phyloP scores from a whole-genome alignment of 2,888 invertebrate species.

The Cryptophagus acutangulus region DNA sequence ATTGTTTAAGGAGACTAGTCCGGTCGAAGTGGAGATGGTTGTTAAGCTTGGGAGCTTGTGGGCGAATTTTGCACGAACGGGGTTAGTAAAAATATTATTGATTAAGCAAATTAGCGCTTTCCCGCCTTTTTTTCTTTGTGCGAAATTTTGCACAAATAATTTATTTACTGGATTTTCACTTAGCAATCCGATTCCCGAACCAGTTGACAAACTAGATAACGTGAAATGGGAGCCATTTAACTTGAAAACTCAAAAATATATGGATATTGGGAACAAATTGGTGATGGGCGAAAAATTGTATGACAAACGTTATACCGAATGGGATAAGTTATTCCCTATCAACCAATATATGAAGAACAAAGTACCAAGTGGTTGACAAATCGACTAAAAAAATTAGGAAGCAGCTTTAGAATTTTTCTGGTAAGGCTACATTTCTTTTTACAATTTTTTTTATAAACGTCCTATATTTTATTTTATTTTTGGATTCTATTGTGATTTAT shows the following conservation, averaged over 20 bases:
- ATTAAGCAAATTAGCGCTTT: constrained; percentile 52
- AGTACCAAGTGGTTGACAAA: too few species aligned
- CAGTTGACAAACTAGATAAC: constrained; percentile 37
- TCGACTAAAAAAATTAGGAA: too few species aligned
- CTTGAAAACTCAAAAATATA: constrained; percentile 41
- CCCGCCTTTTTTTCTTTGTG: too few species aligned
- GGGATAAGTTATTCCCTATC: constrained; percentile 45
- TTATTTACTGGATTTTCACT: constrained; percentile 17
- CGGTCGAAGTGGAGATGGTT: constrained; percentile 45
- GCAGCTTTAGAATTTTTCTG: too few species aligned
- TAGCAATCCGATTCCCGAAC: constrained; percentile 50
- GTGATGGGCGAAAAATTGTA: constrained; percentile 42
- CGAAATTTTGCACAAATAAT: neutral
- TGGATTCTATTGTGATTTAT: too few species aligned
- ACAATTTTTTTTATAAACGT: too few species aligned
- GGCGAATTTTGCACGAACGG: constrained; percentile 47
- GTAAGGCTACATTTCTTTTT: too few species aligned
- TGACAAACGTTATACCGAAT: constrained; percentile 43
- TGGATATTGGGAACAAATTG: constrained; percentile 45
- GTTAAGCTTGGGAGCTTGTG: constrained; percentile 47
- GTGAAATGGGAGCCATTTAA: constrained; percentile 46
- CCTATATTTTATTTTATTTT: too few species aligned
- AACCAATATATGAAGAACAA: constrained; percentile 28
- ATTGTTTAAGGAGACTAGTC: constrained; percentile 40
- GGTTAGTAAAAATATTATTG: constrained; percentile 33